A percentile compares a stretch with the other conserved stretches of the same genome.
These are phyloP conservation scores for Megalops atlanticus DNA, from an alignment of 2,113 vertebrate species.

Conservation along the genomic window DNA sequence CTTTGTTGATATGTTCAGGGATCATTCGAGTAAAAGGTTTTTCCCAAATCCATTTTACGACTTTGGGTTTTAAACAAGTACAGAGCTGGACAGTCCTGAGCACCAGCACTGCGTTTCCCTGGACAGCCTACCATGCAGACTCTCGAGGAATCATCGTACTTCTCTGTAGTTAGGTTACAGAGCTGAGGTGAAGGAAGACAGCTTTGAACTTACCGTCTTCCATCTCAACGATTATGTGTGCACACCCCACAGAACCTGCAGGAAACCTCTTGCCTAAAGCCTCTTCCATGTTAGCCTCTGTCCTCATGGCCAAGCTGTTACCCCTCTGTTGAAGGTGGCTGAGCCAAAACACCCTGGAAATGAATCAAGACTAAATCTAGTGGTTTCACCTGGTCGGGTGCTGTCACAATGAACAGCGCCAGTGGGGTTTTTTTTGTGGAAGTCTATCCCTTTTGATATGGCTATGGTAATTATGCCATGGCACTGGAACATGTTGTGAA, in stretches of 20 bases:
- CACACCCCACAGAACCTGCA: not conserved
- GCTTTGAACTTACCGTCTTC: not conserved
- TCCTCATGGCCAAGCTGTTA: not conserved
- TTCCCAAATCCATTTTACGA: not conserved
- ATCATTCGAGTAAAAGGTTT: not conserved
- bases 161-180: not conserved
- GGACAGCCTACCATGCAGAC: not conserved
- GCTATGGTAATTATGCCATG: constrained; percentile 58
- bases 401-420: constrained; percentile 22
- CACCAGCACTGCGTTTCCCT: not conserved
- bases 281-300: not conserved
- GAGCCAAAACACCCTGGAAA: not conserved
- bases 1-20: not conserved
- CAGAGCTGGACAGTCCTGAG: not conserved
- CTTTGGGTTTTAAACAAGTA: not conserved
- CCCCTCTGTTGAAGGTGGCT: not conserved
- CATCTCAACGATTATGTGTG: not conserved
- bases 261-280: not conserved
- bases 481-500: constrained; percentile 38
- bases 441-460: constrained; percentile 44
- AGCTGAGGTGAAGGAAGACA: not conserved
- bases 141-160: not conserved
- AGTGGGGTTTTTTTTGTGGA: constrained; percentile 27
- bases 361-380: not conserved
- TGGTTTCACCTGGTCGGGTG: not conserved